Evolutionary conservation across 2,797 vertebrate genomes (phyloP), one percentile per base, ranked within the genome.

Genomic region (Coluber constrictor): DNA sequence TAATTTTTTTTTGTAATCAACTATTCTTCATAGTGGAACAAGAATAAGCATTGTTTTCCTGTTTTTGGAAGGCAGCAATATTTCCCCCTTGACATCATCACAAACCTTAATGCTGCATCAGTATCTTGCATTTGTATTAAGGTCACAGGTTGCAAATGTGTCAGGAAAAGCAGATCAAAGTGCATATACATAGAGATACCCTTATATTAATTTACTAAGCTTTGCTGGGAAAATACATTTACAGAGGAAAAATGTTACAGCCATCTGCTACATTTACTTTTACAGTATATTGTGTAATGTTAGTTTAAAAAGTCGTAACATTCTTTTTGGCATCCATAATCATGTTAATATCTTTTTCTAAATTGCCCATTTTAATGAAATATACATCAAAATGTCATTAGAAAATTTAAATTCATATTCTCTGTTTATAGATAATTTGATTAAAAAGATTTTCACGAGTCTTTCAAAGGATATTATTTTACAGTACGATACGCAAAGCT

Each of bases 201-300:
- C 90, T 93, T 93, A 56, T 63, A 91, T 32, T 90, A 74, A 90
- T 93, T 90, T 9, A 83, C 0, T 10, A 91, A 93, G 5, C 4
- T 95, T 94, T 94, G 8, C 47, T 93, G 61, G 55, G 87, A 93
- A 94, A 94, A 93, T 27, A 70, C 54, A 9, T 29, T 89, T 90
- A 16, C 47, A 74, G 90, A 27, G 6, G 32, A 94, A 66, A n/a
- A 94, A 74, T 37, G 92, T 37, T 27, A 16, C 86, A 88, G 54
- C 93, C 93, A 37, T 2, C 2, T 92, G 32, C 0, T 29, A 12
- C 11, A 2, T 93, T 88, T 87, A 87, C 6, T 25, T 94, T 95
- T 93, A 92, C 25, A 90, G 9, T 32, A 0, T 74, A 23, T 93
- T 94, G 83, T 55, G 57, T n/a, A 92, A 51, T 70, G 59, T 61